Conservation (phyloP, 2,888 invertebrate species). For the Aphodius granarius region DNA sequence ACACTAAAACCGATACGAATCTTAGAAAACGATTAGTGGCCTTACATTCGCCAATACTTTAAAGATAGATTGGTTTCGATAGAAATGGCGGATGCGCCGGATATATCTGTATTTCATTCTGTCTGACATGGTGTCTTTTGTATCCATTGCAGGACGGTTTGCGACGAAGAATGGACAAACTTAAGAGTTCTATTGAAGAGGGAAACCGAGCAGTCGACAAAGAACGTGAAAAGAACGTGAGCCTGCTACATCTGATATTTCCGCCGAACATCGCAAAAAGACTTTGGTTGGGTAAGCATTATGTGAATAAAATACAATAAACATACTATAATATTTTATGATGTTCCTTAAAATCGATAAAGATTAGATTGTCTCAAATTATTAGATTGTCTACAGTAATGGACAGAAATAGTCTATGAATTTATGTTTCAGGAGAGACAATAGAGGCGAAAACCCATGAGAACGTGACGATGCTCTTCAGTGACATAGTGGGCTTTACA, state of each 20-base stretch:
- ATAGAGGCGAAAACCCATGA: constrained; percentile 93
- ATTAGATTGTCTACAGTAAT: no score
- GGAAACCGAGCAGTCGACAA: constrained; percentile 90
- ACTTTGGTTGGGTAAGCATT: constrained; percentile 81
- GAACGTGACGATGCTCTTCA: constrained; percentile 93
- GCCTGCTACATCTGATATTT: constrained; percentile 89
- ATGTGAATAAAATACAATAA: background rate
- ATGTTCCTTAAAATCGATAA: no score
- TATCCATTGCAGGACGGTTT: constrained; percentile 71
- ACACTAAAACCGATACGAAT: background rate
- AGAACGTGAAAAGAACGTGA: constrained; percentile 93
- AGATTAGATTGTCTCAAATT: no score
- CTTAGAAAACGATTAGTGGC: background rate
- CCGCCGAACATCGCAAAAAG: constrained; percentile 93
- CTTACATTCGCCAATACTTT: background rate
- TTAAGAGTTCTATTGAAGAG: constrained; percentile 92
- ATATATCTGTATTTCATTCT: background rate
- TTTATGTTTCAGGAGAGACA: constrained; percentile 72
- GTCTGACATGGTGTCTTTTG: background rate
- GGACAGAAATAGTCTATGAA: no score
- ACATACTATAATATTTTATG: background rate
- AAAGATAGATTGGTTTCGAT: background rate
- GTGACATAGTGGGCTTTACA: constrained; percentile 95
- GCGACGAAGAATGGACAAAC: constrained; percentile 88
- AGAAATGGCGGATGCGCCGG: background rate